Conservation (phyloP, 1,140 invertebrate genomes). For the Octopus sinensis region DNA sequence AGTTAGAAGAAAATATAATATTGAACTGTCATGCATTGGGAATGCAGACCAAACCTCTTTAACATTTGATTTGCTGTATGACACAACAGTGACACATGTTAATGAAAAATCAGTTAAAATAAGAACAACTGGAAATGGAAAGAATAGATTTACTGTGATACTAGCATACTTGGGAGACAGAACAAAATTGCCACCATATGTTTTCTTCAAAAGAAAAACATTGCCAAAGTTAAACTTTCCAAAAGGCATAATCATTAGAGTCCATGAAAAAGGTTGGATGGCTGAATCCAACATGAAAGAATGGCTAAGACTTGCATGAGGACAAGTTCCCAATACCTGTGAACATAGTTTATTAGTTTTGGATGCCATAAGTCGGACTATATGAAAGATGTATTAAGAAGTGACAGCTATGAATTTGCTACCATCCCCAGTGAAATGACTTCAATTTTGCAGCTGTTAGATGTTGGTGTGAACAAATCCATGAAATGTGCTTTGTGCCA, state of each 20-base stretch:
- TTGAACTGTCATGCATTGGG: not conserved
- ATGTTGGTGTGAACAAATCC: too few relatives aligned
- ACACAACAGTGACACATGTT: not conserved
- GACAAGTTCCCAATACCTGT: not conserved
- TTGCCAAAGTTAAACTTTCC: too few relatives aligned
- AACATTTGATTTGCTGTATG: not conserved
- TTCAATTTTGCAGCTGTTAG: too few relatives aligned
- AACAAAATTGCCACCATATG: not conserved
- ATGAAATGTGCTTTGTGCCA: too few relatives aligned
- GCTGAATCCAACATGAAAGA: not conserved
- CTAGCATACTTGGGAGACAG: not conserved
- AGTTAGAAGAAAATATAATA: not conserved
- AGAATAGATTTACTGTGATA: too few relatives aligned
- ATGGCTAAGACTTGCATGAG: not conserved
- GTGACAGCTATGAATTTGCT: too few relatives aligned
- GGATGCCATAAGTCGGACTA: too few relatives aligned
- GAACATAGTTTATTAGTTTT: not conserved
- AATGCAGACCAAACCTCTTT: not conserved
- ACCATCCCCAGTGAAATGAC: too few relatives aligned
- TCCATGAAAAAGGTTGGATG: too few relatives aligned
- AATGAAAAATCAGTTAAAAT: constrained; percentile 17
- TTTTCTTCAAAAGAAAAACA: not conserved
- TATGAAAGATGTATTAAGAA: too few relatives aligned
- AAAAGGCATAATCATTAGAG: too few relatives aligned
- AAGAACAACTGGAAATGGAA: too few relatives aligned